Base-by-base conservation (phyloP, 2,888 invertebrate genomes). In the Volucella zonaria region DNA sequence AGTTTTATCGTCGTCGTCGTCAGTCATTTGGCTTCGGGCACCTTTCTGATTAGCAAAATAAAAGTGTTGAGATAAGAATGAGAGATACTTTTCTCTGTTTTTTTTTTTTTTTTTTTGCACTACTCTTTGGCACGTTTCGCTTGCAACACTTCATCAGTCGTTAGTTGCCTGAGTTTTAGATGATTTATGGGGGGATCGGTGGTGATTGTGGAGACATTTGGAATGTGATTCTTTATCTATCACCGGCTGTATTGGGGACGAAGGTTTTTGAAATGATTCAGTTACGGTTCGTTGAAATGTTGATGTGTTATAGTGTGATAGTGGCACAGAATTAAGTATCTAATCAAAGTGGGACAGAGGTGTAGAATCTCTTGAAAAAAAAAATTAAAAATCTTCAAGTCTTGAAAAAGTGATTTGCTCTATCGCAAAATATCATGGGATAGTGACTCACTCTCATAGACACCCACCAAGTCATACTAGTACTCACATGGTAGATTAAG, bases 251-350 rank as follows among this genome's bases (percentile, higher is more conserved):
- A 11, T 23, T 3, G 47, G 40, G 45, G 40, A 62, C 52, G 62
- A 40, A 68, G 40, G 62, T 56, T 31, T 47, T 70, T 70, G 56
- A 70, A 70, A 56, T 70, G 56, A 71, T 71, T 78, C 78, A 64
- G 58, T 71, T 71, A 43, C 38, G 64, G 56, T 70, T 77, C 49
- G 56, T 58, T 62, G 70, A 12, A 58, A 61, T 52, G 45, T 14
- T 73, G 71, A 61, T 71, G 71, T 61, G 51, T 52, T 59, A 8
- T 18, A 61, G 61, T 61, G 38, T 52, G 51, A 8, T 18, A 43
- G 51, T 59, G 58, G 51, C 40, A 75, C 40, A 10, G 42, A 59
- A 42, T 18, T 42, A 15, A 47, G 54, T 15, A 45, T 68, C 45
- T 68, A 56, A 52, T 66, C 52, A 18, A 40, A 64, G 38, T 49